Conservation (phyloP, 2,797 vertebrate species). For the Oreochromis mossambicus region DNA sequence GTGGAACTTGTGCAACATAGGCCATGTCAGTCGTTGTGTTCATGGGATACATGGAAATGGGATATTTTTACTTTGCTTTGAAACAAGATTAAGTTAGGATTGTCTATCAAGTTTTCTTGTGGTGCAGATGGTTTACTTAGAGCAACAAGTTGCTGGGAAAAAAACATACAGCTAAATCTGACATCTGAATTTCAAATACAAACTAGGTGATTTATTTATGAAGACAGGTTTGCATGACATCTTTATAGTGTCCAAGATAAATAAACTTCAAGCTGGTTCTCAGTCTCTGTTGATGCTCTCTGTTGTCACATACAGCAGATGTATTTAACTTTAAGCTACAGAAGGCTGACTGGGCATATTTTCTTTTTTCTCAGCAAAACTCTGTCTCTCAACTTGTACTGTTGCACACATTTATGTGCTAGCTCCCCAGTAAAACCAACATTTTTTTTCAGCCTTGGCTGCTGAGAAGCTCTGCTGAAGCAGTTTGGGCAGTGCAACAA, state of each 20-base stretch:
- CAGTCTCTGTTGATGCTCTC: neutral
- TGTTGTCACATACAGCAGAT: conserved; percentile 2
- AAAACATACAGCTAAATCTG: neutral
- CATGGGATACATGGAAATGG: neutral
- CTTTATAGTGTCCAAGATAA: neutral
- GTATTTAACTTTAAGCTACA: conserved; percentile 33
- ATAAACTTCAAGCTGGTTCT: neutral
- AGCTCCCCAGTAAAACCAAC: conserved; percentile 26
- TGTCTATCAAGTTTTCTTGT: neutral
- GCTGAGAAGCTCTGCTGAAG: conserved; percentile 34
- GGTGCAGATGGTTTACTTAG: neutral
- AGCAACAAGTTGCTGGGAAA: neutral
- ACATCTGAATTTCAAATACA: neutral
- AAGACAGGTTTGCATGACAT: neutral
- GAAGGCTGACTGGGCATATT: conserved; percentile 27
- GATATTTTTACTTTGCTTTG: neutral
- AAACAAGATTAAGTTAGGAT: neutral
- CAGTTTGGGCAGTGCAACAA: conserved; percentile 51
- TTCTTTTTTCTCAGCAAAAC: conserved; percentile 30
- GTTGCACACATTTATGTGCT: conserved; percentile 35
- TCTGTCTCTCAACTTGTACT: neutral
- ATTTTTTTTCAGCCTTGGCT: neutral
- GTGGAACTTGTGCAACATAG: neutral
- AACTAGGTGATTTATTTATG: neutral
- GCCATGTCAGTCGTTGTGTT: neutral